Percentiles rank a stretch among this genome's conserved stretches.
Conservation (phyloP, 2,113 vertebrate genomes). For the Mesembrinibis cayennensis region DNA sequence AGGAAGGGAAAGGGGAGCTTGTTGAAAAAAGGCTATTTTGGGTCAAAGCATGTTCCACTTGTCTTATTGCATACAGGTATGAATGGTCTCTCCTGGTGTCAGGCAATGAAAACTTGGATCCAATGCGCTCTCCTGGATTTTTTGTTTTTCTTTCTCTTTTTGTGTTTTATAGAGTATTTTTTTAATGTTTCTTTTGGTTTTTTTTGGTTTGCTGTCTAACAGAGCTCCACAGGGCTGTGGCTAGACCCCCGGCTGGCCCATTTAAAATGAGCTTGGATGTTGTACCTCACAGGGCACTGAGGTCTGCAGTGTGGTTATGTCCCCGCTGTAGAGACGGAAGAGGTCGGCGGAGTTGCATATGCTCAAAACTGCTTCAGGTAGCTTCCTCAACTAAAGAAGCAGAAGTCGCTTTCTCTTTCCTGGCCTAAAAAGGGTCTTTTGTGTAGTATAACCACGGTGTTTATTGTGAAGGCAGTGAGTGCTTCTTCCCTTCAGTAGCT, state of each 20-base stretch:
- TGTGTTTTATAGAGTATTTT: background rate
- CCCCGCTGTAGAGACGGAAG: background rate
- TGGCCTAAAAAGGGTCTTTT: background rate
- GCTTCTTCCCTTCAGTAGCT: background rate
- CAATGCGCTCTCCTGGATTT: too few relatives aligned
- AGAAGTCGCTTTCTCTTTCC: background rate
- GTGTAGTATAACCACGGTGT: fast-evolving
- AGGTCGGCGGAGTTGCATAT: too few relatives aligned
- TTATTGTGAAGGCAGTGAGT: fast-evolving
- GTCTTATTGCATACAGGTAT: too few relatives aligned
- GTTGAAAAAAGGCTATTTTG: background rate
- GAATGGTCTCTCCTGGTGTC: background rate
- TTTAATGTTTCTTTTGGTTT: too few relatives aligned
- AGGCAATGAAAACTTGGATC: background rate
- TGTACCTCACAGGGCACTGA: too few relatives aligned
- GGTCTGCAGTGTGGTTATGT: background rate
- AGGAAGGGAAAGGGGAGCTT: background rate
- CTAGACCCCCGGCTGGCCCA: background rate
- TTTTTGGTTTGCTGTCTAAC: background rate
- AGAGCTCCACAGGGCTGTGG: background rate
- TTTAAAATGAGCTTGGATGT: too few relatives aligned
- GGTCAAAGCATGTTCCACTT: background rate
- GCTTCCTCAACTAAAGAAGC: background rate
- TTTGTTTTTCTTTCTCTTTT: background rate
- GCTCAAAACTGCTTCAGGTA: background rate